Percentiles rank a stretch among this genome's conserved stretches.
These are phyloP conservation scores for Iphiclides podalirius DNA, from an alignment of 2,888 invertebrate genomes.

Conservation along the genomic window DNA sequence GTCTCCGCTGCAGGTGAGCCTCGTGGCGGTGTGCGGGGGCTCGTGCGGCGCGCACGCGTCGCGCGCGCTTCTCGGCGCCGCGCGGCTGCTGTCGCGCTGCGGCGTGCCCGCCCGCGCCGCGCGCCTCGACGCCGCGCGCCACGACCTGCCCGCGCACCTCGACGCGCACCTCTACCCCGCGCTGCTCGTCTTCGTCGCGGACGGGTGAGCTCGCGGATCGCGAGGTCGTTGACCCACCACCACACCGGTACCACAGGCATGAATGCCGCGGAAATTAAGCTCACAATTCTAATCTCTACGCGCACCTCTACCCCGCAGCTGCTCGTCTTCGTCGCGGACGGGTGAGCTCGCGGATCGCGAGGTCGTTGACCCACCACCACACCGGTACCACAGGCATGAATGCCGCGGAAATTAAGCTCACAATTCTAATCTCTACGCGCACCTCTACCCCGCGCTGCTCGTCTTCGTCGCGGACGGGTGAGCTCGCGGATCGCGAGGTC, in stretches of 20 bases:
- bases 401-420: too few species aligned
- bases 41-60: slow-evolving; percentile 86
- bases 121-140: slow-evolving; percentile 89
- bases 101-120: slow-evolving; percentile 66
- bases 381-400: too few species aligned
- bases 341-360: too few species aligned
- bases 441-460: slow-evolving; percentile 88
- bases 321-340: slow-evolving; percentile 87
- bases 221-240: too few species aligned
- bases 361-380: too few species aligned
- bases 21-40: slow-evolving; percentile 87
- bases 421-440: too few species aligned
- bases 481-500: too few species aligned
- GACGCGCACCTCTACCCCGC: slow-evolving; percentile 89
- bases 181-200: slow-evolving; percentile 88
- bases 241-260: too few species aligned
- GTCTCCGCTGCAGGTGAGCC: slow-evolving; percentile 85
- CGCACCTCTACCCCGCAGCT: slow-evolving; percentile 89
- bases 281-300: too few species aligned
- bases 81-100: slow-evolving; percentile 82
- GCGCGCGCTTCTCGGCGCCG: slow-evolving; percentile 84
- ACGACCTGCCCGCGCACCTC: slow-evolving; percentile 93
- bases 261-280: too few species aligned
- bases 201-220: too few species aligned
- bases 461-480: slow-evolving; percentile 88